Evolutionary conservation across 2,113 vertebrate genomes (phyloP).

Genomic region (Astur gentilis): DNA sequence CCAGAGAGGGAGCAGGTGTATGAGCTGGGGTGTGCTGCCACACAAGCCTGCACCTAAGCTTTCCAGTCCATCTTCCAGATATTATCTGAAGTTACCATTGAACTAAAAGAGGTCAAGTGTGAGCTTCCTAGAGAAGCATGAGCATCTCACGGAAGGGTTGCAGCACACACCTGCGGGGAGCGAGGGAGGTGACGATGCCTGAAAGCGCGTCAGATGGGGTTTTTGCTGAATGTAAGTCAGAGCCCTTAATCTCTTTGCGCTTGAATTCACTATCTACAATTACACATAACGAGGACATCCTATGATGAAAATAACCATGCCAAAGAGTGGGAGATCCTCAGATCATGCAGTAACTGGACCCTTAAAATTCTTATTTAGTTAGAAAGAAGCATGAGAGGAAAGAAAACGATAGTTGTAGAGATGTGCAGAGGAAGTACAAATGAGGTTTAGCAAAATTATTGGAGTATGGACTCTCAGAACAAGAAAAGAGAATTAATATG

Average conservation of each 20-base stretch:
- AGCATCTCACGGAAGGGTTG: not conserved
- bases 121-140: not conserved
- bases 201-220: not conserved
- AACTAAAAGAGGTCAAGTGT: not conserved
- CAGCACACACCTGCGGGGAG: not conserved
- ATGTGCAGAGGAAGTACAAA: not conserved
- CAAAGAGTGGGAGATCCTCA: not conserved
- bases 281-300: fast-evolving
- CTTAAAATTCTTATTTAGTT: not conserved
- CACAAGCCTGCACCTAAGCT: not conserved
- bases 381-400: not conserved
- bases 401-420: not conserved
- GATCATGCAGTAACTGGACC: not conserved
- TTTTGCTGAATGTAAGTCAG: not conserved
- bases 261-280: not conserved
- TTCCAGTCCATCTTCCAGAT: not conserved
- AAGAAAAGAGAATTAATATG: not conserved
- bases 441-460: not conserved
- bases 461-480: fast-evolving
- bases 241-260: not conserved
- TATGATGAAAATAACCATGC: not conserved
- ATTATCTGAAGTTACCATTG: not conserved
- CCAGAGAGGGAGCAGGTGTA: not conserved
- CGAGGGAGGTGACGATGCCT: not conserved
- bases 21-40: not conserved